These are phyloP conservation scores for Tetragnatha montana DNA, from an alignment of 2,888 invertebrate genomes.

Conservation along the genomic window DNA sequence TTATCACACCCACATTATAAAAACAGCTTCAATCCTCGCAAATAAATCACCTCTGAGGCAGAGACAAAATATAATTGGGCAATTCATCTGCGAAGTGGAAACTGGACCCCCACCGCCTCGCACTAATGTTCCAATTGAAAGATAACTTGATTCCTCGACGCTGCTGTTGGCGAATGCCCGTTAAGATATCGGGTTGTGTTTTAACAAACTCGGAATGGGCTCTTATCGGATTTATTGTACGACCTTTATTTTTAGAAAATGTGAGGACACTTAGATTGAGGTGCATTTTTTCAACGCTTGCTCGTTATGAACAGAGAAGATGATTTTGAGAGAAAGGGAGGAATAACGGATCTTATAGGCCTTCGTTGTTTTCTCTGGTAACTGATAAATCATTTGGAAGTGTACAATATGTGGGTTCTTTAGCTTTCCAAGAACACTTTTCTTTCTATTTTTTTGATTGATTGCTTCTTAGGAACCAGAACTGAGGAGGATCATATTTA, in stretches of 20 bases:
- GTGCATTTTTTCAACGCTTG: background rate
- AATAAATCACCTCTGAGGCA: background rate
- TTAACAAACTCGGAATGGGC: background rate
- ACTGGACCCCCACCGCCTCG: background rate
- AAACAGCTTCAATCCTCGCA: background rate
- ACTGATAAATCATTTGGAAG: too few species aligned
- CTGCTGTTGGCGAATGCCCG: background rate
- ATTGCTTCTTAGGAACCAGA: too few species aligned
- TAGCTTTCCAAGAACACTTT: background rate
- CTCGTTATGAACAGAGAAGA: background rate
- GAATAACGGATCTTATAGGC: background rate
- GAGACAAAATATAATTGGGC: constrained; percentile 27
- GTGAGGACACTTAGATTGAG: background rate
- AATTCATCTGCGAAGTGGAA: constrained; percentile 2
- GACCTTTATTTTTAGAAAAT: background rate
- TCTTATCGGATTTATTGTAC: background rate
- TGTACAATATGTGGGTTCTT: too few species aligned
- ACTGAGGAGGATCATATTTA: too few species aligned
- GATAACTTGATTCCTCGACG: background rate
- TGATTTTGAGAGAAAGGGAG: background rate
- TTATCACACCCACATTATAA: background rate
- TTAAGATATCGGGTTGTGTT: background rate
- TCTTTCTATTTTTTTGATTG: too few species aligned
- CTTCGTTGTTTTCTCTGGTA: background rate
- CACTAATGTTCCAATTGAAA: background rate